Conservation (phyloP, 1,140 invertebrate genomes). For the Aphaenogaster rudis region DNA sequence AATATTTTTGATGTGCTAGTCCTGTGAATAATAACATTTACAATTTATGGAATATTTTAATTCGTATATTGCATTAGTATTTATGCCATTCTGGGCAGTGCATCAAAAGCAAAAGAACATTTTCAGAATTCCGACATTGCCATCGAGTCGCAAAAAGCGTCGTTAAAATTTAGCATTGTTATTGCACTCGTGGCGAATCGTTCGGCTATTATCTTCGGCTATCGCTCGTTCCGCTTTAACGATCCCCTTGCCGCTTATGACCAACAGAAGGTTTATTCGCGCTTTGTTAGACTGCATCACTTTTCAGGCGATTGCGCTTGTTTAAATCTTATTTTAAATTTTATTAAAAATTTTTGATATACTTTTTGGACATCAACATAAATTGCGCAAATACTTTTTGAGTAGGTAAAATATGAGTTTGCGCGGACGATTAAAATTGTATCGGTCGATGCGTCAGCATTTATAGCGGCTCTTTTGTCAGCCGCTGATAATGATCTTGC, state of each 20-base stretch:
- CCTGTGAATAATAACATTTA: not conserved
- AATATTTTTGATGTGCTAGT: not conserved
- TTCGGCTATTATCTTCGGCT: conserved; percentile 21
- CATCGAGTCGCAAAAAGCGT: not conserved
- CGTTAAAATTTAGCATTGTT: conserved; percentile 25
- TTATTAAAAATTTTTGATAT: not conserved
- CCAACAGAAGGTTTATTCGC: not conserved
- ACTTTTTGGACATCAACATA: not conserved
- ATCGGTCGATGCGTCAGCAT: not conserved
- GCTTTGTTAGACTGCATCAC: not conserved
- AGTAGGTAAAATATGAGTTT: not conserved
- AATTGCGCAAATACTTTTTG: not conserved
- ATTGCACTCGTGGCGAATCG: conserved; percentile 12
- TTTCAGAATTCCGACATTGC: conserved; percentile 9
- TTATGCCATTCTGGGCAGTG: not conserved
- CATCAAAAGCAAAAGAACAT: not conserved
- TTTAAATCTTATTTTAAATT: not conserved
- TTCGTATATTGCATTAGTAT: not conserved
- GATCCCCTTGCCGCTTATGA: not conserved
- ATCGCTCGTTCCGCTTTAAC: conserved; percentile 31
- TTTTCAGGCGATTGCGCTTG: not conserved
- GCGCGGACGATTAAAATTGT: not conserved
- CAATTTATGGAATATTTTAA: not conserved
- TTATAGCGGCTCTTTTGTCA: conserved; percentile 13
- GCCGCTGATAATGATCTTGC: conserved; percentile 1